phyloP scores from a whole-genome alignment of 2,888 invertebrate genomes.

The Erynnis tages region DNA sequence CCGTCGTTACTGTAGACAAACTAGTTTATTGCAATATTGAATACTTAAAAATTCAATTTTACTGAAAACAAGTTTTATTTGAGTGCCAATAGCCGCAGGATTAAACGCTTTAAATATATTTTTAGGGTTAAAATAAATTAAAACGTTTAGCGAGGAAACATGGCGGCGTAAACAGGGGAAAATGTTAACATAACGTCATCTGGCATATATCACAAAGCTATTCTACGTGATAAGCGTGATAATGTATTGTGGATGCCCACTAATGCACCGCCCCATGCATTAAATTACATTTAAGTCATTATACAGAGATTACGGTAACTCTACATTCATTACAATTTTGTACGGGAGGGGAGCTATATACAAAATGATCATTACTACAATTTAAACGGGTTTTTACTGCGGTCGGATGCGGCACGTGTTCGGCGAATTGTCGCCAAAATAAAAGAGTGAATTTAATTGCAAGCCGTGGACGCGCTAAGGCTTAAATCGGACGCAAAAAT shows the following conservation, averaged over 20 bases:
- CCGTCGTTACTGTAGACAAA: too few species aligned
- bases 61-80: too few species aligned
- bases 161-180: conserved; percentile 4
- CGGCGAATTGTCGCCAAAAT: conserved; percentile 50
- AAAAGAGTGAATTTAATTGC: conserved; percentile 45
- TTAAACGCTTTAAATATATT: too few species aligned
- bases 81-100: background rate
- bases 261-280: conserved; percentile 68
- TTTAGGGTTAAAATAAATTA: background rate
- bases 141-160: background rate
- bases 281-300: conserved; percentile 69
- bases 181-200: conserved; percentile 56
- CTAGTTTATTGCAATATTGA: too few species aligned
- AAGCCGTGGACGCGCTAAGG: conserved; percentile 33
- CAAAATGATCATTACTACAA: conserved; percentile 47
- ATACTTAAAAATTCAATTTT: too few species aligned
- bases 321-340: conserved; percentile 39
- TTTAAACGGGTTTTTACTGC: conserved; percentile 35
- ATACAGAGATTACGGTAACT: conserved; percentile 59
- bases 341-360: conserved; percentile 44
- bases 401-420: conserved; percentile 52
- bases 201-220: conserved; percentile 68
- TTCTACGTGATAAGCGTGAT: conserved; percentile 73
- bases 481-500: background rate
- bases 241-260: conserved; percentile 61